Conservation (phyloP, 2,888 invertebrate genomes). For the Mimumesa dahlbomi region DNA sequence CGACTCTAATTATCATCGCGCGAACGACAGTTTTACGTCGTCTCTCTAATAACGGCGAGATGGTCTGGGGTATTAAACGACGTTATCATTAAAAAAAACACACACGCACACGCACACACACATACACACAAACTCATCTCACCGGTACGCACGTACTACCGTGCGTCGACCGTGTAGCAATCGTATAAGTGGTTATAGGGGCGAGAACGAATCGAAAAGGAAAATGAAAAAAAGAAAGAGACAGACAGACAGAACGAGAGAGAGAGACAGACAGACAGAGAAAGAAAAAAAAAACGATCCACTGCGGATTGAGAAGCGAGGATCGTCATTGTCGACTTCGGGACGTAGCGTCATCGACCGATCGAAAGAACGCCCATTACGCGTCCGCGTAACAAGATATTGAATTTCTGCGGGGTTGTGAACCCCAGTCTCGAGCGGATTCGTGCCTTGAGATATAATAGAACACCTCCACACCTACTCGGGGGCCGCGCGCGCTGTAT, state of each 20-base stretch:
- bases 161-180: neutral
- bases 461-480: conserved; percentile 62
- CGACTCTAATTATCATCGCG: conserved; percentile 30
- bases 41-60: conserved; percentile 20
- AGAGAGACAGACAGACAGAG: no score
- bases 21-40: conserved; percentile 14
- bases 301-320: neutral
- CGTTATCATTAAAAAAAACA: conserved; percentile 53
- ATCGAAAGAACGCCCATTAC: conserved; percentile 60
- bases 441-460: conserved; percentile 70
- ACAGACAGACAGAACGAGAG: no score
- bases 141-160: neutral
- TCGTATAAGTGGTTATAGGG: conserved; percentile 3
- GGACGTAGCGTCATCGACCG: conserved; percentile 39
- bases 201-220: neutral
- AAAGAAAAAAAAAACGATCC: conserved; percentile 13
- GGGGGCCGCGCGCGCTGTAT: conserved; percentile 41
- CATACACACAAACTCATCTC: no score
- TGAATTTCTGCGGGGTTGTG: conserved; percentile 63
- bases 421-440: conserved; percentile 51
- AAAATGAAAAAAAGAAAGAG: no score
- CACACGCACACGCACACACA: no score
- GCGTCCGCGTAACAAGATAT: conserved; percentile 59
- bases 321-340: conserved; percentile 44
- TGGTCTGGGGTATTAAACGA: conserved; percentile 6